phyloP scores from a whole-genome alignment of 2,888 invertebrate species.

The Brenthis daphne region DNA sequence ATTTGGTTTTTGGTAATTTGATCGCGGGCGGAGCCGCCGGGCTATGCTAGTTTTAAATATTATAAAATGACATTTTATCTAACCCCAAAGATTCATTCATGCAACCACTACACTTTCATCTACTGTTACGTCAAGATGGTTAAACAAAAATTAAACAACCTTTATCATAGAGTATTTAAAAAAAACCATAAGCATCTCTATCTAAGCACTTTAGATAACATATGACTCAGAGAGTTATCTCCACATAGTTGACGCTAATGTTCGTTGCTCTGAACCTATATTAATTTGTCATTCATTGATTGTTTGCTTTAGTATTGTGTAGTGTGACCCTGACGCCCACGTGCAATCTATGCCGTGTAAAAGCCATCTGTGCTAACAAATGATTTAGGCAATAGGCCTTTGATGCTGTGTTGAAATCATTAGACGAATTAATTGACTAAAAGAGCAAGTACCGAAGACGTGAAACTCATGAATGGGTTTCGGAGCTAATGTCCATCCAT shows the following conservation, averaged over 20 bases:
- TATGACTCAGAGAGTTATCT: slow-evolving; percentile 22
- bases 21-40: no score
- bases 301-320: slow-evolving; percentile 59
- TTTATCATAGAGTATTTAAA: neutral
- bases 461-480: neutral
- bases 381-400: slow-evolving; percentile 34
- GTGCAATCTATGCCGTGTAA: slow-evolving; percentile 50
- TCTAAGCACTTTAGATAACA: slow-evolving; percentile 2
- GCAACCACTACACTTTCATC: no score
- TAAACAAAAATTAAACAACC: neutral
- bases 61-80: no score
- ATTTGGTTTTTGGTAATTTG: no score
- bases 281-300: slow-evolving; percentile 70
- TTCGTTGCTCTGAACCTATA: slow-evolving; percentile 41
- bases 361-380: slow-evolving; percentile 51
- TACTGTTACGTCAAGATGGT: no score
- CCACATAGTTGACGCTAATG: slow-evolving; percentile 33
- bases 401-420: slow-evolving; percentile 32
- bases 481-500: neutral
- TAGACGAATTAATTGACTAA: slow-evolving; percentile 34
- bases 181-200: slow-evolving; percentile 7
- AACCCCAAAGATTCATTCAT: no score
- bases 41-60: no score
- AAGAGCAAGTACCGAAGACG: slow-evolving; percentile 23
- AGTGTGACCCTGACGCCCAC: slow-evolving; percentile 64